Evolutionary conservation across 2,888 invertebrate genomes (phyloP), one percentile per base, ranked within the genome.

Genomic region (Alviniconcha strummeri): DNA sequence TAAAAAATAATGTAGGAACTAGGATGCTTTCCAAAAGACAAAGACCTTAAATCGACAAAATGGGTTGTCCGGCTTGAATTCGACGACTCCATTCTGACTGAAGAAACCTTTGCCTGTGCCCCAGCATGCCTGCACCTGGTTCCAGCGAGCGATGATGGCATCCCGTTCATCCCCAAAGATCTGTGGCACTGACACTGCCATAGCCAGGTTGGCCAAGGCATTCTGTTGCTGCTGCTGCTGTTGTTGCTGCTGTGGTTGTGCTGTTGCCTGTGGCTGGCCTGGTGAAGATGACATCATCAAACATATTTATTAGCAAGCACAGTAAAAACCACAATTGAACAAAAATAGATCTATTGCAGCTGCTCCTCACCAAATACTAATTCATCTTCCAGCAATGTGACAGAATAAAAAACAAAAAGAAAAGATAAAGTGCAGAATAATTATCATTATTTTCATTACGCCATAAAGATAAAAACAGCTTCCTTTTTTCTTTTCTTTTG

Each of bases 81-180:
- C 97, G 8, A 98, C 95, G 1, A 96, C 96, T 8, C 96, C 96
- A 88, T 95, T 96, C 81, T 96, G 95, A 80, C 87, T 89, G 86
- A 87, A 93, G 87, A 89, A 93, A 11, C 95, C 95, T 92, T 95
- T 95, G 92, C 98, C 98, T 17, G 96, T 96, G 0, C 93, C 93
- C 93, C 93, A 93, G 83, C 90, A 91, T 5, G 93, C 93, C 94
- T 99, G 98, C 80, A 99, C 94, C 90, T 98, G 96, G 94, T 99
- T 99, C 97, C 98, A 98, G 92, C 97, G 97, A 4, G 98, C 97
- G 60, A 99, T 95, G 57, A 98, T 96, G 85, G 96, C 96, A 93
- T 99, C 99, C 67, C 99, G 95, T 92, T 99, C 99, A 93, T 99
- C 99, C 19, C 98, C 98, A 93, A 97, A 99, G 80, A 99, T 90